Base-by-base conservation (phyloP, 2,113 vertebrate species). In the Pionites leucogaster region DNA sequence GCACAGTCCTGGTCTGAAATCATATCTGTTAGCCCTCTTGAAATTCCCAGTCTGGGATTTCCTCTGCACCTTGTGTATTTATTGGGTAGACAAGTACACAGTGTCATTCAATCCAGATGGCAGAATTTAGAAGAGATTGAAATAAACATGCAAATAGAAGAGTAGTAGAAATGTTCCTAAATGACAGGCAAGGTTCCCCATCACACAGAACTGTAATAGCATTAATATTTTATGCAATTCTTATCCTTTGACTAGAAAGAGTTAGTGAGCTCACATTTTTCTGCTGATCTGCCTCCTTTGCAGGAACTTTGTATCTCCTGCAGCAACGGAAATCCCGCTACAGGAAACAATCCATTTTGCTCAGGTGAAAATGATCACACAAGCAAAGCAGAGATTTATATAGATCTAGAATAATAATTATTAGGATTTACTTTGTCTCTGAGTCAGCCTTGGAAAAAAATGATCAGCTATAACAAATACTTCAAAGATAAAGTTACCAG, bases 371-470 rank as follows among this genome's bases (percentile, higher is more conserved):
- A 94, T 46, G 13, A 89, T 82, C 88, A 69, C 57, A 91, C 27
- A 89, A 86, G 77, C 49, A 91, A 92, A 84, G 76, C 49, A 78
- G 70, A 90, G 55, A 81, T 96, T 92, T 95, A 88, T 55, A 63
- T 6, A 88, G 64, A 35, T 76, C 39, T 57, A 72, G 75, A 94
- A 95, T 93, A 94, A 63, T 29, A 79, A 91, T 90, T 88, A 74
- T 81, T 71, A 92, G 60, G 81, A 64, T 95, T 95, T 92, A 90
- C 74, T 94, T 95, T 64, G 24, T 63, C 55, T 83, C 76, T 39
- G 83, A 95, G 10, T 82, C 92, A 96, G n/a, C 23, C 70, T 94
- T 93, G 47, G 84, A 79, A 93, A 69, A 69, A 84, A 65, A 95
- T 78, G 18, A 88, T 44, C 70, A 87, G 24, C 53, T 74, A 82